Percentiles rank a stretch among this genome's conserved stretches.
phyloP scores from a whole-genome alignment of 2,113 vertebrate genomes.

The Lipophrys pholis region DNA sequence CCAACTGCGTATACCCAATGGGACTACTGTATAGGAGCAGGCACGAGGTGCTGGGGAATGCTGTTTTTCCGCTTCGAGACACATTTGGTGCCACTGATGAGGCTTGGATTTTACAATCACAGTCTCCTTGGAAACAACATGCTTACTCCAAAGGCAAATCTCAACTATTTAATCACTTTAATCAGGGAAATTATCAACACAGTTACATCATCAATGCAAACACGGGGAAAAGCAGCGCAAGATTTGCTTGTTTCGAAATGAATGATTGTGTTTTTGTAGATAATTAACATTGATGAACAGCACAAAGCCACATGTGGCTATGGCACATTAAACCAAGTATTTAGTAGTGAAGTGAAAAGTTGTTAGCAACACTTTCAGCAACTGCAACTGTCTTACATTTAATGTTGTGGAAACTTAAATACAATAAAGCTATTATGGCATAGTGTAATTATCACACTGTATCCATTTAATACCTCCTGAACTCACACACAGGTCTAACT shows the following conservation, averaged over 20 bases:
- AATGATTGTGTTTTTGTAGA: conserved; percentile 28
- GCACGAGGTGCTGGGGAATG: conserved; percentile 58
- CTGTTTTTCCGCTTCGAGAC: conserved; percentile 68
- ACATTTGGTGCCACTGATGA: conserved; percentile 64
- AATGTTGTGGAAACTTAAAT: conserved; percentile 8
- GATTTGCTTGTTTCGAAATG: conserved; percentile 35
- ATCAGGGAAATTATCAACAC: conserved; percentile 77
- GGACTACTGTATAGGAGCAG: conserved; percentile 41
- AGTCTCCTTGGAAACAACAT: conserved; percentile 80
- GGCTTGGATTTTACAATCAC: conserved; percentile 58
- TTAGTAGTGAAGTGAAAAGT: background rate
- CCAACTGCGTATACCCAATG: conserved; percentile 35
- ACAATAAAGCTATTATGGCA: no score
- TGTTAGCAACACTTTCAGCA: conserved; percentile 20
- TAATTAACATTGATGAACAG: conserved; percentile 43
- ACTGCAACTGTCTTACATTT: conserved; percentile 4
- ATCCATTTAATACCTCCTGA: no score
- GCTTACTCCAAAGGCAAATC: conserved; percentile 64
- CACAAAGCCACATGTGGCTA: conserved; percentile 35
- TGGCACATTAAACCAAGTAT: conserved; percentile 45
- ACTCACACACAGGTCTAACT: no score
- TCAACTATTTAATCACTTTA: conserved; percentile 74
- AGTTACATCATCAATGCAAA: conserved; percentile 77
- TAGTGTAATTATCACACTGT: no score
- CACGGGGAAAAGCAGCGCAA: conserved; percentile 60